Evolutionary conservation across 2,113 vertebrate genomes (phyloP), one percentile per base, ranked within the genome.

Genomic region (cattle (Bos taurus)): DNA sequence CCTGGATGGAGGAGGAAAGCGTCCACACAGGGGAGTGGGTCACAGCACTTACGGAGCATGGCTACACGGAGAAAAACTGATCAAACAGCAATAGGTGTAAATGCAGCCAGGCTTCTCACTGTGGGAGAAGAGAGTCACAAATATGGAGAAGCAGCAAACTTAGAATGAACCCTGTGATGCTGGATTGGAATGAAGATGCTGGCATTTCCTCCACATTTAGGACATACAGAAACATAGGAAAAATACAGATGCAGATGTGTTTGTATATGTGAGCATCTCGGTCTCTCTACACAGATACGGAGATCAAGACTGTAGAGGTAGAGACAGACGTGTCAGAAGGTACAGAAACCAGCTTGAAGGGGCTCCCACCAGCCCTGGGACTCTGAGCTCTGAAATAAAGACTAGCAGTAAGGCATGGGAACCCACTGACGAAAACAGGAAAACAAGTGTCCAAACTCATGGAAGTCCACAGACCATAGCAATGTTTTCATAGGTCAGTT

Each of bases 1-100:
- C 48, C 30, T 33, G 46, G 21, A 25, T 1, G 2, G 2, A 0
- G 8, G 5, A 43, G 30, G 48, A 43, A 4, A 15, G 30, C 0
- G 1, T 17, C 15, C 71, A 10, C 81, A 33, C 7, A 0, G 7
- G 3, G 28, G 19, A 50, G 30, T n/a, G n/a, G n/a, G n/a, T n/a
- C n/a, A n/a, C n/a, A n/a, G n/a, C n/a, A n/a, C n/a, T n/a, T n/a
- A n/a, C 4, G 8, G 46, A 17, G 28, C 30, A 16, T 7, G n/a
- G 33, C 26, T 7, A 21, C 57, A 4, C 30, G 10, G 7, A 23
- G 36, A 40, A 52, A 56, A 25, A 12, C 2, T 9, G n/a, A 15
- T 8, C n/a, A 14, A n/a, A 6, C 14, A 10, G 21, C 48, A 6
- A 19, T 1, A n/a, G 33, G 36, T 23, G 28, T 7, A 10, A 16